These are phyloP conservation scores for Smittia sp. DNA, from an alignment of 2,888 invertebrate species.

Conservation along the genomic window DNA sequence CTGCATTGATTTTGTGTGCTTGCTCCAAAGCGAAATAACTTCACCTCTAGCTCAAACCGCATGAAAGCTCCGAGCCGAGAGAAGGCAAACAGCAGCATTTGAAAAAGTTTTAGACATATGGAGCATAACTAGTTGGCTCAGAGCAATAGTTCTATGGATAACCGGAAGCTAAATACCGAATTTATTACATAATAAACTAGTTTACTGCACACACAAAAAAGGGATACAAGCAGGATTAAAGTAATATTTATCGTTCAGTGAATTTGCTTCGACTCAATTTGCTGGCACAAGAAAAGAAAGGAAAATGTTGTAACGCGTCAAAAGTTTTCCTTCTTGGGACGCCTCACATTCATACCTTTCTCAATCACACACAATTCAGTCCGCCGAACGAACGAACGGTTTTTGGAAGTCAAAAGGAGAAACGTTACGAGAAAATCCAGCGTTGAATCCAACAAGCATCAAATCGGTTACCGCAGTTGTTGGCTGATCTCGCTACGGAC, in stretches of 20 bases:
- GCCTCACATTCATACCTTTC: background rate
- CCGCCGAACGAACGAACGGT: background rate
- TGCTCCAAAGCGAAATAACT: background rate
- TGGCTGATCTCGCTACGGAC: no score
- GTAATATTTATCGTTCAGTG: constrained; percentile 38
- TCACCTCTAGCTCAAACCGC: background rate
- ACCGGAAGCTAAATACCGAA: constrained; percentile 33
- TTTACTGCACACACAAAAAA: background rate
- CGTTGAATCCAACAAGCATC: constrained; percentile 25
- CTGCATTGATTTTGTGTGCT: background rate
- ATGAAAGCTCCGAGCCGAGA: background rate
- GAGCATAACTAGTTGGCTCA: constrained; percentile 9
- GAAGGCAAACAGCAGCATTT: background rate
- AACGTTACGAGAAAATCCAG: constrained; percentile 12
- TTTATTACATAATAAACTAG: constrained; percentile 40
- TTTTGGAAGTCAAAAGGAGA: background rate
- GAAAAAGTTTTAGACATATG: constrained; percentile 13
- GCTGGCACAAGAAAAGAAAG: background rate
- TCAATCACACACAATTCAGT: constrained; percentile 13
- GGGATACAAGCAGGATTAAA: constrained; percentile 30
- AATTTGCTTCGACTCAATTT: constrained; percentile 7
- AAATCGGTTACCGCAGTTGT: background rate
- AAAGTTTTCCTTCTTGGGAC: background rate
- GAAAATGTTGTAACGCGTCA: background rate
- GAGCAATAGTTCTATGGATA: constrained; percentile 27